A percentile compares a stretch with the other conserved stretches of the same genome.
These are phyloP conservation scores for Pyrgus malvae DNA, from an alignment of 2,888 invertebrate genomes.

Conservation along the genomic window DNA sequence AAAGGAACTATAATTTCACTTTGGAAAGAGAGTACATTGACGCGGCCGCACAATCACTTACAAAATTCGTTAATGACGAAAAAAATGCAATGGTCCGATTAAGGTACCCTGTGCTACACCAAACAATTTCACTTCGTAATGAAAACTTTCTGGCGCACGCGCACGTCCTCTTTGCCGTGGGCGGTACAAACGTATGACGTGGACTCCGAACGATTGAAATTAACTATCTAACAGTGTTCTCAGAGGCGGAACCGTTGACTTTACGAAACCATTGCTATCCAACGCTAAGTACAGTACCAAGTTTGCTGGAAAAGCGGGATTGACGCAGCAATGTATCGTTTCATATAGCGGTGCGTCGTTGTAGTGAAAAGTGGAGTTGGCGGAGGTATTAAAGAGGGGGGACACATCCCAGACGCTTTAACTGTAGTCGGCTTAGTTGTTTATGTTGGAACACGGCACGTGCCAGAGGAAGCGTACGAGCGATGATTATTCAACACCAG, in stretches of 20 bases:
- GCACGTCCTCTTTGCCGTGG: constrained; percentile 72
- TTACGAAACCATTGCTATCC: constrained; percentile 43
- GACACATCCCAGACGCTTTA: constrained; percentile 46
- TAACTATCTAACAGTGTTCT: constrained; percentile 55
- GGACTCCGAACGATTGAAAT: constrained; percentile 54
- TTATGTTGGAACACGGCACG: constrained; percentile 67
- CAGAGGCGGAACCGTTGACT: constrained; percentile 43
- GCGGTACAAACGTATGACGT: constrained; percentile 75
- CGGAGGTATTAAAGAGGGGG: constrained; percentile 48
- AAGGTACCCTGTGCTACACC: constrained; percentile 51
- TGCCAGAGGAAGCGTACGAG: constrained; percentile 46
- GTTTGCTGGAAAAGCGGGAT: neutral
- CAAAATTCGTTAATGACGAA: constrained; percentile 33
- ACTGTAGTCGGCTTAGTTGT: constrained; percentile 54
- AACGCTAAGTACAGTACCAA: constrained; percentile 48
- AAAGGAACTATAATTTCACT: constrained; percentile 32
- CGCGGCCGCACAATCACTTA: constrained; percentile 37
- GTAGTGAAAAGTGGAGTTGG: constrained; percentile 43
- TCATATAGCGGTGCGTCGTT: constrained; percentile 12
- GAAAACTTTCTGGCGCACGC: constrained; percentile 49
- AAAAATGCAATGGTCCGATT: constrained; percentile 44
- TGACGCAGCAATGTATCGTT: constrained; percentile 45
- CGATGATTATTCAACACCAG: constrained; percentile 60
- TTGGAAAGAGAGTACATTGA: constrained; percentile 36
- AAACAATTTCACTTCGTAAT: constrained; percentile 51